Percentiles rank a stretch among this genome's conserved stretches.
phyloP scores from a whole-genome alignment of 2,113 vertebrate genomes.

The Dolichotis patagonum region DNA sequence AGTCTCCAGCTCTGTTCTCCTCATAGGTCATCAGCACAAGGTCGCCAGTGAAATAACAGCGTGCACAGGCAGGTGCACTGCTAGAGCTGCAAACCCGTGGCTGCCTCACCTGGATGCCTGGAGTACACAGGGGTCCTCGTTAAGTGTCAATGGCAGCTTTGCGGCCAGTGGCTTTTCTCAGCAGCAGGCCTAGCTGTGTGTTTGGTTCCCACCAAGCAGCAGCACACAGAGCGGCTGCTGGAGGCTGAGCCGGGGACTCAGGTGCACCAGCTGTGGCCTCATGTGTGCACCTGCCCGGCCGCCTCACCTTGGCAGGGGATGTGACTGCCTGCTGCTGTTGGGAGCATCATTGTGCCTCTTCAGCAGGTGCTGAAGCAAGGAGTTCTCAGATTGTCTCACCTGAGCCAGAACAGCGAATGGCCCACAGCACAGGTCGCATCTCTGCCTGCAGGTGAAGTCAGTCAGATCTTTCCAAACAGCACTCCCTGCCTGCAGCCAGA shows the following conservation, averaged over 20 bases:
- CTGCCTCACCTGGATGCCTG: not conserved
- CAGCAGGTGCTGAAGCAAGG: not conserved
- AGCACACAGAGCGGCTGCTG: not conserved
- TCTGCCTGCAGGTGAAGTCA: not conserved
- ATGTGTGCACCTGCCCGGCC: not conserved
- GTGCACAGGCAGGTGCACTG: not conserved
- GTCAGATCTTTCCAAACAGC: not conserved
- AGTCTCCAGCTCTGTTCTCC: not conserved
- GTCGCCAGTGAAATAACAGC: not conserved
- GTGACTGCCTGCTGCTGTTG: fast-evolving
- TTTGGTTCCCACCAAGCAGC: not conserved
- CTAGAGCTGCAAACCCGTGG: not conserved
- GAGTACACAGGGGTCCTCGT: not conserved
- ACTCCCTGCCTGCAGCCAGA: too few relatives aligned
- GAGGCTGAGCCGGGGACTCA: fast-evolving
- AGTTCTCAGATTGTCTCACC: not conserved
- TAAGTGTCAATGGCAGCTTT: not conserved
- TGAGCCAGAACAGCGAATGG: fast-evolving
- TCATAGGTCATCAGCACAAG: not conserved
- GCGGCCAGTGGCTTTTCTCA: not conserved
- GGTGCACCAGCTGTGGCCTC: not conserved
- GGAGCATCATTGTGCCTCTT: not conserved
- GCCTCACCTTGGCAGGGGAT: not conserved
- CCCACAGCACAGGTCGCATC: fast-evolving
- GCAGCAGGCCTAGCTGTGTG: not conserved